A percentile compares a stretch with the other conserved stretches of the same genome.
Evolutionary conservation across 2,888 invertebrate species (phyloP).

Genomic region (Amiota communis): DNA sequence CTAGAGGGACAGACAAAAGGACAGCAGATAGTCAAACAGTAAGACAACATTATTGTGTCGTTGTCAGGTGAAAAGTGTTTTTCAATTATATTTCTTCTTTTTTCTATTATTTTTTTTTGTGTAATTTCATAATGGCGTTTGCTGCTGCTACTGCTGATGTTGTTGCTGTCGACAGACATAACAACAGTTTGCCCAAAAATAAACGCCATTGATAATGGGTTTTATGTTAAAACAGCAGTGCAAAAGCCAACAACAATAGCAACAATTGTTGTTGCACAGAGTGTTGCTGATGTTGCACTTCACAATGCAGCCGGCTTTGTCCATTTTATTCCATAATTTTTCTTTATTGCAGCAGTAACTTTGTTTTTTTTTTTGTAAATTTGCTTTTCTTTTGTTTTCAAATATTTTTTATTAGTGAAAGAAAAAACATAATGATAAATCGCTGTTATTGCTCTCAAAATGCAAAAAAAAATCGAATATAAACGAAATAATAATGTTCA

Average conservation of each 20-base stretch:
- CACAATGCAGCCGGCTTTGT: background rate
- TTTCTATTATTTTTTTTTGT: background rate
- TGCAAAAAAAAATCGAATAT: slow-evolving; percentile 43
- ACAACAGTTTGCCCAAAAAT: slow-evolving; percentile 54
- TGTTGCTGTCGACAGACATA: slow-evolving; percentile 55
- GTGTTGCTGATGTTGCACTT: background rate
- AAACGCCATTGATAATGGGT: slow-evolving; percentile 48
- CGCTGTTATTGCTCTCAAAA: background rate
- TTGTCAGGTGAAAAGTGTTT: slow-evolving; percentile 14
- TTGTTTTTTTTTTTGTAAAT: slow-evolving; percentile 6
- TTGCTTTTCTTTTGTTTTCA: background rate
- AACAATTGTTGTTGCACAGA: background rate
- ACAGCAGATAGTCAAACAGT: background rate
- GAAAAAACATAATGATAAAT: slow-evolving; percentile 11
- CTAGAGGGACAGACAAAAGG: background rate
- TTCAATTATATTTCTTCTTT: background rate
- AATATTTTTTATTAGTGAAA: background rate
- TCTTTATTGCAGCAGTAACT: background rate
- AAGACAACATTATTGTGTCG: background rate
- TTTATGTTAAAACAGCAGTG: slow-evolving; percentile 29
- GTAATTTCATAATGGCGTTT: slow-evolving; percentile 65
- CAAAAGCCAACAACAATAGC: background rate
- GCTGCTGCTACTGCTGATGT: background rate
- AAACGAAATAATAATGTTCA: slow-evolving; percentile 62
- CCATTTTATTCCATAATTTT: background rate